Percentiles rank a stretch among this genome's conserved stretches.
These are phyloP conservation scores for Ceryle rudis DNA, from an alignment of 2,797 vertebrate genomes.

Conservation along the genomic window DNA sequence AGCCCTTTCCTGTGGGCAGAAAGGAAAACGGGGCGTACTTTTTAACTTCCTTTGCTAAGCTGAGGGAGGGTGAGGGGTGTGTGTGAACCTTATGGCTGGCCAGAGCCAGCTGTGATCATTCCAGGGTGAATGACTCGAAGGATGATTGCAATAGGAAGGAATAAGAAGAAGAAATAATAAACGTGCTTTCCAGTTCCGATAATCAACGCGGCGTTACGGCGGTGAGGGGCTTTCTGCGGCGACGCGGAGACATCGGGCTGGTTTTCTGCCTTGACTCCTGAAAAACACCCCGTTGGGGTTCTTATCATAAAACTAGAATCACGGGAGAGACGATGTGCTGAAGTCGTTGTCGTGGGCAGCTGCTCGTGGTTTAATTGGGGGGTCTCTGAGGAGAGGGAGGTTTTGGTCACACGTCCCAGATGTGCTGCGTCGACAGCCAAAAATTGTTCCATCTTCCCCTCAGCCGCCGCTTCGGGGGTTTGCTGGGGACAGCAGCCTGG, in stretches of 20 bases:
- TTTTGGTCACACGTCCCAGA: neutral
- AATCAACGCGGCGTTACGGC: accelerated
- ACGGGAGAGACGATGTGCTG: neutral
- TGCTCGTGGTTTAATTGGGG: neutral
- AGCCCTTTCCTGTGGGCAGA: neutral
- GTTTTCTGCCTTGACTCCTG: neutral
- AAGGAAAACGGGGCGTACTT: neutral
- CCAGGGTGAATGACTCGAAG: neutral
- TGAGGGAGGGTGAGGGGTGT: neutral
- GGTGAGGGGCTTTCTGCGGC: too few species aligned
- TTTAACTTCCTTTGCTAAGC: conserved; percentile 14
- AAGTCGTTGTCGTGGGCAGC: neutral
- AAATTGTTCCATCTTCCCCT: neutral
- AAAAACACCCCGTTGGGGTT: neutral
- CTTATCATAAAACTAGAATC: neutral
- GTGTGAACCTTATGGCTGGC: neutral
- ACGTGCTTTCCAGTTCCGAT: neutral
- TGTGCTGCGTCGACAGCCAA: accelerated
- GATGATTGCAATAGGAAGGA: neutral
- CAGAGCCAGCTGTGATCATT: neutral
- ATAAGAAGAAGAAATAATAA: neutral
- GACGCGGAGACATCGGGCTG: accelerated
- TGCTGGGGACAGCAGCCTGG: neutral
- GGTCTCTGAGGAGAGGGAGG: neutral
- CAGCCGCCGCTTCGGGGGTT: accelerated